These are phyloP conservation scores for Cryptotermes secundus DNA, from an alignment of 1,140 invertebrate species.

Conservation along the genomic window DNA sequence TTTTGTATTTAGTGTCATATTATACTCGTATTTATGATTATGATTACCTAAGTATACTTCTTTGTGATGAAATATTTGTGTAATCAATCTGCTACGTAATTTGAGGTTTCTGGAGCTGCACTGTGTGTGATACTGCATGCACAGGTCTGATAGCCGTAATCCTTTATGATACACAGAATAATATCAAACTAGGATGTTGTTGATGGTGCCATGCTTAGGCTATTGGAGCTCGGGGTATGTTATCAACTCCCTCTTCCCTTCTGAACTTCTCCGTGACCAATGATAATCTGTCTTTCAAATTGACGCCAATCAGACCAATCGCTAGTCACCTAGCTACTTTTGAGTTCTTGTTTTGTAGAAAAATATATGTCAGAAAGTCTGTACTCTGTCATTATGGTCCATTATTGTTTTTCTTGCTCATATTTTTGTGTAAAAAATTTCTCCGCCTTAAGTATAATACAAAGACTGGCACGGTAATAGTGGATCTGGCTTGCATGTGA, in stretches of 20 bases:
- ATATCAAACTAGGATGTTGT: neutral
- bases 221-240: neutral
- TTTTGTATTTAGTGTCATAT: no score
- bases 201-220: neutral
- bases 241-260: neutral
- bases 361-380: neutral
- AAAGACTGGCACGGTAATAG: neutral
- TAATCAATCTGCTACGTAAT: neutral
- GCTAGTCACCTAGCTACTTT: neutral
- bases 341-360: neutral
- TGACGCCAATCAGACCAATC: neutral
- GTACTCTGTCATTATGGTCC: slow-evolving; percentile 6
- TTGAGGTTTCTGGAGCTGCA: neutral
- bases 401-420: slow-evolving; percentile 15
- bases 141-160: neutral
- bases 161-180: neutral
- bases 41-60: no score
- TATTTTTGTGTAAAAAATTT: slow-evolving; percentile 13
- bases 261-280: neutral
- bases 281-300: slow-evolving; percentile 11
- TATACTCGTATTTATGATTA: no score
- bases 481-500: neutral
- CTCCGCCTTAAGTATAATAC: neutral
- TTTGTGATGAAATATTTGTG: neutral
- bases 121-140: neutral